These are phyloP conservation scores for Probosciger aterrimus DNA, from an alignment of 2,113 vertebrate genomes.

Conservation along the genomic window DNA sequence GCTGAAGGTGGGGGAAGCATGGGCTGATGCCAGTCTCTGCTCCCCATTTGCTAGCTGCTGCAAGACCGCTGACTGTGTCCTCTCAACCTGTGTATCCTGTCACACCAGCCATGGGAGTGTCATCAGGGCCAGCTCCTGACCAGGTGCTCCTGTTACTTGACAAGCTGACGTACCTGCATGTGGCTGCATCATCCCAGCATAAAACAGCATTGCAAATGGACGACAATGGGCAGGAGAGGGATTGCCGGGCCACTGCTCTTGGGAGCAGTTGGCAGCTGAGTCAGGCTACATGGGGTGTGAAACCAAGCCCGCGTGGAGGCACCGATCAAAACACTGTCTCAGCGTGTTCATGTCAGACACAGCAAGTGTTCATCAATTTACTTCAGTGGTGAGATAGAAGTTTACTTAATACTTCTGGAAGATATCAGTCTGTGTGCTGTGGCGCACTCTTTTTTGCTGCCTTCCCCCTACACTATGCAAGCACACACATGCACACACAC, in stretches of 20 bases:
- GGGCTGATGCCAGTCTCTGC: rapidly evolving
- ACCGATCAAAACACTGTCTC: background rate
- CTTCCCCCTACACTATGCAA: rapidly evolving
- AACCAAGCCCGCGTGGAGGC: rapidly evolving
- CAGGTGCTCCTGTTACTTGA: background rate
- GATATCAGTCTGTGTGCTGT: background rate
- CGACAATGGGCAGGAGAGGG: background rate
- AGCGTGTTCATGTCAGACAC: background rate
- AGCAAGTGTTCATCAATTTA: background rate
- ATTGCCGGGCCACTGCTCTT: background rate
- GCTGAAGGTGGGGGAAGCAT: background rate
- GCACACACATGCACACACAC: background rate
- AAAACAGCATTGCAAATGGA: background rate
- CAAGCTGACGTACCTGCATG: rapidly evolving
- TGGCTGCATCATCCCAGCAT: rapidly evolving
- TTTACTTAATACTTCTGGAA: background rate
- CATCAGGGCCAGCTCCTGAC: background rate
- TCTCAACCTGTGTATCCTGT: rapidly evolving
- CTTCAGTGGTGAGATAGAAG: background rate
- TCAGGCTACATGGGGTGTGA: background rate
- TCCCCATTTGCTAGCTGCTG: background rate
- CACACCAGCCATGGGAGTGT: rapidly evolving
- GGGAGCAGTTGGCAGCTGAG: background rate
- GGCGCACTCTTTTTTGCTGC: background rate
- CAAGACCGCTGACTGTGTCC: rapidly evolving